Percentiles rank a stretch among this genome's conserved stretches.
Conservation (phyloP, 2,888 invertebrate species). For the Celastrina argiolus region DNA sequence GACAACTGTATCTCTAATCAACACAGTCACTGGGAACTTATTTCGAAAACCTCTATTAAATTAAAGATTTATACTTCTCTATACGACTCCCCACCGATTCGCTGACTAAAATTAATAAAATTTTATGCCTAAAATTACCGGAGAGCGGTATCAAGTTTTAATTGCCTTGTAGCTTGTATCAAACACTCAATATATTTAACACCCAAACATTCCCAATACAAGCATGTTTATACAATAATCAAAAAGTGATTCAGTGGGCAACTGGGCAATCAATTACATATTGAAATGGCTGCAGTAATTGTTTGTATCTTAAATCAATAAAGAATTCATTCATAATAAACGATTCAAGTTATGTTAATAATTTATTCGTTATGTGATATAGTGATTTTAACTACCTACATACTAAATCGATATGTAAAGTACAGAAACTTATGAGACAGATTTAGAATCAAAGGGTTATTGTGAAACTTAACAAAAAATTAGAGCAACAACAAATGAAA, state of each 20-base stretch:
- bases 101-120: slow-evolving; percentile 15
- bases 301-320: neutral
- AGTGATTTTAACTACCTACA: no score
- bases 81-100: neutral
- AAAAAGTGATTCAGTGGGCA: neutral
- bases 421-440: no score
- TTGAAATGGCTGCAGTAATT: neutral
- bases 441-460: no score
- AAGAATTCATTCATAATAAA: neutral
- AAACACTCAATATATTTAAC: slow-evolving; percentile 17
- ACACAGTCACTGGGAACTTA: neutral
- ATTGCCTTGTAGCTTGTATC: slow-evolving; percentile 5
- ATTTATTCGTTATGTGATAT: no score
- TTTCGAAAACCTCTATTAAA: neutral
- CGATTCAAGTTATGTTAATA: neutral
- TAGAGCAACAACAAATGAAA: no score
- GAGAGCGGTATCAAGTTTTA: slow-evolving; percentile 9
- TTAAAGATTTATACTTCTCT: neutral
- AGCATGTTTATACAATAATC: slow-evolving; percentile 5
- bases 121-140: slow-evolving; percentile 7
- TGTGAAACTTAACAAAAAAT: no score
- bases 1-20: neutral
- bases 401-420: no score
- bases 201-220: neutral
- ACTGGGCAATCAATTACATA: neutral